Percentiles rank a stretch among this genome's conserved stretches.
Evolutionary conservation across 2,888 invertebrate species (phyloP).

Genomic region (Noctua janthe): DNA sequence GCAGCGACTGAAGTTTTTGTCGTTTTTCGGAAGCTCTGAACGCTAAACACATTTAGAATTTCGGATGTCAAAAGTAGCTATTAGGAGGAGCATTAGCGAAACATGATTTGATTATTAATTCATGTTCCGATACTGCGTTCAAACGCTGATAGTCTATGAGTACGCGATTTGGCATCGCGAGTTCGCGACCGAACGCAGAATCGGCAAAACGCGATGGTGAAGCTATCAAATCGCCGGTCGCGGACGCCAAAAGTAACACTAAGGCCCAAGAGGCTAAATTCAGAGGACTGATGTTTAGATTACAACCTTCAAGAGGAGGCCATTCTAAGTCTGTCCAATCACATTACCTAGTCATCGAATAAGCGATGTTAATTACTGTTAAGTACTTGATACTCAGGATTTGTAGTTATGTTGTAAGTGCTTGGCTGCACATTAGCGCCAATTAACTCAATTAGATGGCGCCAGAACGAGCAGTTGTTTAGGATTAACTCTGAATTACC

Average conservation of each 20-base stretch:
- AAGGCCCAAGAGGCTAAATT: not conserved
- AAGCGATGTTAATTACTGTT: slow-evolving; percentile 51
- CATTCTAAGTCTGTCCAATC: slow-evolving; percentile 4
- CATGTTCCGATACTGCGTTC: not conserved
- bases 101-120: slow-evolving; percentile 3
- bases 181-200: not conserved
- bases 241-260: not conserved
- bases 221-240: not conserved
- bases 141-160: not conserved
- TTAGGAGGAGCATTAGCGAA: not conserved
- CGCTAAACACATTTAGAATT: not conserved
- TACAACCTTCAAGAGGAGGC: slow-evolving; percentile 15
- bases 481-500: slow-evolving; percentile 43
- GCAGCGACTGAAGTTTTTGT: not conserved
- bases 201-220: no score
- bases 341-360: slow-evolving; percentile 38
- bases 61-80: not conserved
- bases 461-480: slow-evolving; percentile 33
- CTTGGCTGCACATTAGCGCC: slow-evolving; percentile 54
- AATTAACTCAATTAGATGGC: slow-evolving; percentile 62
- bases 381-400: slow-evolving; percentile 39
- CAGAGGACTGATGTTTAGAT: not conserved
- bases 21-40: not conserved
- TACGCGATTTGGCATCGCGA: not conserved
- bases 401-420: slow-evolving; percentile 56